A percentile compares a stretch with the other conserved stretches of the same genome.
Evolutionary conservation across 2,888 invertebrate species (phyloP).

Genomic region (Agrotis clavis): DNA sequence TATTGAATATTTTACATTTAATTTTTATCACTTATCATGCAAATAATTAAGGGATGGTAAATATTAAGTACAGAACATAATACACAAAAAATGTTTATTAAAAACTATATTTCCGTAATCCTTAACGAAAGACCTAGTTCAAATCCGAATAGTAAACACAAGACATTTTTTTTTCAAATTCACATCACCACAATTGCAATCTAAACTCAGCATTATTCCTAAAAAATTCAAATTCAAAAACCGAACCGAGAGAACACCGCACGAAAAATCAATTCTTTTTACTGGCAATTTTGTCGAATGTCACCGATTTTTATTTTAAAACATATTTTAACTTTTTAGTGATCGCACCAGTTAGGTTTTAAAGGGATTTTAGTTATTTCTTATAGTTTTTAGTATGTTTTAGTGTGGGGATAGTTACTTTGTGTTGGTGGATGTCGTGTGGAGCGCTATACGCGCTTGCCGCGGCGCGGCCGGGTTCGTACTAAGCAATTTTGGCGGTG

Average conservation of each 20-base stretch:
- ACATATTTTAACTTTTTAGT: constrained; percentile 11
- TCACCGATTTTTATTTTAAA: constrained; percentile 34
- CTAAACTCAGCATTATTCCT: not conserved
- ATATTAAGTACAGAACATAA: too few species aligned
- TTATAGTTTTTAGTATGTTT: constrained; percentile 21
- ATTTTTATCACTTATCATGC: too few species aligned
- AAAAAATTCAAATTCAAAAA: constrained; percentile 66
- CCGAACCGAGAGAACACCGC: constrained; percentile 63
- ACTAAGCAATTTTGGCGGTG: constrained; percentile 75
- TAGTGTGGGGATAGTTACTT: constrained; percentile 65
- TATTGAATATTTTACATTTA: too few species aligned
- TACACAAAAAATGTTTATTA: not conserved
- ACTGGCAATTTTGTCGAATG: constrained; percentile 70
- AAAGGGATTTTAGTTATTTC: constrained; percentile 41
- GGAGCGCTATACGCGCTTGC: constrained; percentile 80
- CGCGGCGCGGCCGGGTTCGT: constrained; percentile 82
- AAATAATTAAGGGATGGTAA: too few species aligned
- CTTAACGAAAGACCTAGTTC: not conserved
- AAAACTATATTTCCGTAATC: not conserved
- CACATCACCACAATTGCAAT: not conserved
- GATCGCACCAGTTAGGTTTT: constrained; percentile 64
- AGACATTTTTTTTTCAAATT: not conserved
- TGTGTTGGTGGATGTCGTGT: constrained; percentile 68
- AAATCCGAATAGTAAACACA: not conserved
- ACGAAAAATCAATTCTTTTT: constrained; percentile 83